Evolutionary conservation across 2,113 vertebrate species (phyloP).

Genomic region (Ellobius talpinus): DNA sequence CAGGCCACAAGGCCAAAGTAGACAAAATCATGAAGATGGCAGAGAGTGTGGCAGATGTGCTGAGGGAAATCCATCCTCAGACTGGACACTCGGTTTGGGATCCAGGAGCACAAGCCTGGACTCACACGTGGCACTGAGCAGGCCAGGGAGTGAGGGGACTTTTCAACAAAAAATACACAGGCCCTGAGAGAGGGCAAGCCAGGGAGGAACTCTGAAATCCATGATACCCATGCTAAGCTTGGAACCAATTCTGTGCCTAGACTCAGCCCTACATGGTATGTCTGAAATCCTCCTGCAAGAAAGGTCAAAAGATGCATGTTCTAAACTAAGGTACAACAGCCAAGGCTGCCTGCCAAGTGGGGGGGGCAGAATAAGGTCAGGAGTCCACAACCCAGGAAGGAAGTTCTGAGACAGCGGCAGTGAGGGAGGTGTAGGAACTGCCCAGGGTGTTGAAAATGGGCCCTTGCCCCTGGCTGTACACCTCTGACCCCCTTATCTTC

Average conservation of each 20-base stretch:
- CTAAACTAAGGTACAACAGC: background rate
- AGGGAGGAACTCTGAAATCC: background rate
- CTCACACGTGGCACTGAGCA: slow-evolving; percentile 90
- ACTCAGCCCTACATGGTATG: background rate
- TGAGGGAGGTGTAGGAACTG: background rate
- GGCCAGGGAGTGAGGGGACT: background rate
- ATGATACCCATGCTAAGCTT: background rate
- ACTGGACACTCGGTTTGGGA: slow-evolving; percentile 97
- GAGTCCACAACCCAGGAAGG: background rate
- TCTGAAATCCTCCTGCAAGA: slow-evolving; percentile 9
- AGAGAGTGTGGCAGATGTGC: slow-evolving; percentile 93
- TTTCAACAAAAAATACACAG: background rate
- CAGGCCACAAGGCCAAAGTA: background rate
- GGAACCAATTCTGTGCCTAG: background rate
- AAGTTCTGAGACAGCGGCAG: background rate
- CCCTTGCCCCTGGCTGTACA: background rate
- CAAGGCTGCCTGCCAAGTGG: background rate
- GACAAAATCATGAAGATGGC: background rate
- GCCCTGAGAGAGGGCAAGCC: background rate
- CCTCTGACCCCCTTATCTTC: background rate
- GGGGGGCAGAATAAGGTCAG: background rate
- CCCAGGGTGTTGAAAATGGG: background rate
- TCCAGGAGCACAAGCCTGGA: slow-evolving; percentile 98
- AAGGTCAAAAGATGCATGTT: background rate
- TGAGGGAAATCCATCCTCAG: slow-evolving; percentile 92